Evolutionary conservation across 2,888 invertebrate species (phyloP).

Genomic region (Rosalia funebris): DNA sequence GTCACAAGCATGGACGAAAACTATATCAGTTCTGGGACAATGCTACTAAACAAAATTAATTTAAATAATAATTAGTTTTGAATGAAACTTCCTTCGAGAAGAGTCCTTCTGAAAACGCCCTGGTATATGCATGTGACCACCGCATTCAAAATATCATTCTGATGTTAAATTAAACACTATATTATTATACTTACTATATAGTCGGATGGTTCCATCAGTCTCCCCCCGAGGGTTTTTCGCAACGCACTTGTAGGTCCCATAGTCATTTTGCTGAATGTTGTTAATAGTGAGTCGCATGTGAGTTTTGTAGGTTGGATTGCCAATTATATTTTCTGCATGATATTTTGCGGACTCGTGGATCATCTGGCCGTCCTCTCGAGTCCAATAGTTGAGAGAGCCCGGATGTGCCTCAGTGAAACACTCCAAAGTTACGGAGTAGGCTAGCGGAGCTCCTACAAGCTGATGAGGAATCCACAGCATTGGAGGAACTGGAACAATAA

Average conservation of each 20-base stretch:
- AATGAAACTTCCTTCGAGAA: neutral
- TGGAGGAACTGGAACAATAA: slow-evolving; percentile 77
- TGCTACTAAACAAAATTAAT: neutral
- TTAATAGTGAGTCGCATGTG: slow-evolving; percentile 87
- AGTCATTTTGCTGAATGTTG: slow-evolving; percentile 81
- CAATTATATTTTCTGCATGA: slow-evolving; percentile 77
- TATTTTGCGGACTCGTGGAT: slow-evolving; percentile 87
- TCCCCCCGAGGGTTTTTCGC: slow-evolving; percentile 92
- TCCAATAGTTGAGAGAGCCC: slow-evolving; percentile 91
- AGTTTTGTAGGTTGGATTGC: slow-evolving; percentile 80
- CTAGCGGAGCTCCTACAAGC: slow-evolving; percentile 85
- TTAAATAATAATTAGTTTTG: neutral
- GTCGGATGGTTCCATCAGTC: slow-evolving; percentile 87
- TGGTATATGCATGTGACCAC: neutral
- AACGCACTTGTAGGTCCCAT: slow-evolving; percentile 88
- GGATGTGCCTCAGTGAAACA: slow-evolving; percentile 93
- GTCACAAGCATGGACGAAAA: too few relatives aligned
- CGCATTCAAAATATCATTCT: neutral
- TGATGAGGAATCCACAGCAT: slow-evolving; percentile 94
- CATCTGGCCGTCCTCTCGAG: slow-evolving; percentile 87
- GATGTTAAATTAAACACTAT: neutral
- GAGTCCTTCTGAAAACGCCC: neutral
- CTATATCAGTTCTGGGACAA: neutral
- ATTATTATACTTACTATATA: slow-evolving; percentile 82
- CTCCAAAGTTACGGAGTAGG: slow-evolving; percentile 85